Evolutionary conservation across 1,140 invertebrate genomes (phyloP), one percentile per base, ranked within the genome.

Genomic region (Zaprionus vittiger): DNA sequence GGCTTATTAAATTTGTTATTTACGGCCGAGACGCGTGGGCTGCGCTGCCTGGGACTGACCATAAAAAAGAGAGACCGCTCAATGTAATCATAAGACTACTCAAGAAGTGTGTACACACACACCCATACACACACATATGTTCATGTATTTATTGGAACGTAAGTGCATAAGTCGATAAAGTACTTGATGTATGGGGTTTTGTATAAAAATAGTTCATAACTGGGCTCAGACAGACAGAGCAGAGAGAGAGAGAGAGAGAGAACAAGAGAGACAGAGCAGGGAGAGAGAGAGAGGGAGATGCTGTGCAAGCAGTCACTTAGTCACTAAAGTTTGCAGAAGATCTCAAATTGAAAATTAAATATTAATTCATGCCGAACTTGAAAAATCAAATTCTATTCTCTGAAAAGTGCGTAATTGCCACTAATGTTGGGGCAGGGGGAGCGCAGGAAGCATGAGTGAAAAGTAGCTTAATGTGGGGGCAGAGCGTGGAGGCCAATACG

Each of bases 1-100:
- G 78, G 67, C 77, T 83, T 86, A 89, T 83, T 89, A 80, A 83
- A 86, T 83, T 69, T 70, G 44, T 70, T 86, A 83, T 86, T 86
- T 89, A 89, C 73, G 73, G 56, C 54, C 54, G 15, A 44, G 38
- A 38, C 65, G 83, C 80, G 83, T 86, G 83, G 83, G 61, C 34
- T n/a, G 77, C 31, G 47, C 44, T 63, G 70, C 69, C 67, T 61
- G 56, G 63, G 57, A 61, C 70, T 57, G 70, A 49, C 54, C 61
- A 72, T 76, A 65, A 72, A 73, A 71, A 71, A 55, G 60, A 24
- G 60, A 55, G 54, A 34, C 60, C 28, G 54, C 41, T 62, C 37
- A 49, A 70, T 70, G 38, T 70, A 74, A 55, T 7, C 15, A 54
- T 44, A 22, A 52, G 17, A 17, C 41, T 44, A 41, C 41, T 47